These are phyloP conservation scores for Formicarius rufipectus DNA, from an alignment of 2,113 vertebrate genomes.

Conservation along the genomic window DNA sequence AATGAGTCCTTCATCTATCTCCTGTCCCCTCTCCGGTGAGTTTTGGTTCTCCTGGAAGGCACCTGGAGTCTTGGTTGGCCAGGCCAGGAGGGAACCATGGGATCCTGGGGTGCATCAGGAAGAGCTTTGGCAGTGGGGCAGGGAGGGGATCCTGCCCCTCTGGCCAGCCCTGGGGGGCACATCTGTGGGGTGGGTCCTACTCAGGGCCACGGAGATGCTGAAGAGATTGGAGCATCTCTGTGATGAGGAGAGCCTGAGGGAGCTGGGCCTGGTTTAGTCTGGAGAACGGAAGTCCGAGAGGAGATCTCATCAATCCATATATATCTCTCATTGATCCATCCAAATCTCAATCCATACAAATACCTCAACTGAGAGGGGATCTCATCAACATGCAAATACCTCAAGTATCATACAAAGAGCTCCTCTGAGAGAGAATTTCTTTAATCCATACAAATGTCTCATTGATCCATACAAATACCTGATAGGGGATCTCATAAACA, in stretches of 20 bases:
- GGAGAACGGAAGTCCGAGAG: background rate
- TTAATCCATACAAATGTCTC: background rate
- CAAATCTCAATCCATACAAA: background rate
- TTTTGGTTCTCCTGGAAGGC: background rate
- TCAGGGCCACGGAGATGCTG: background rate
- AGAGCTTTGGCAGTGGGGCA: background rate
- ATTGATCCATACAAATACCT: background rate
- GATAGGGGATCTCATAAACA: background rate
- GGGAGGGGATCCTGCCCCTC: background rate
- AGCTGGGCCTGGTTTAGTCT: background rate
- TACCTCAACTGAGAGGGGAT: no score
- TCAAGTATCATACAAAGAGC: background rate
- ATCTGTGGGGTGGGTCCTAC: background rate
- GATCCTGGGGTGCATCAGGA: background rate
- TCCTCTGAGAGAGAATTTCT: no score
- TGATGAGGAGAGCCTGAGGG: background rate
- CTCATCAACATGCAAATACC: no score
- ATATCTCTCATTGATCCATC: background rate
- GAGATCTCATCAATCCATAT: background rate
- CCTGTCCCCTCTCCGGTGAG: conserved; percentile 91
- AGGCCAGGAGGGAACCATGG: background rate
- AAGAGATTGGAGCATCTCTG: background rate
- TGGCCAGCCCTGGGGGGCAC: background rate
- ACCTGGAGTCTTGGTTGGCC: background rate
- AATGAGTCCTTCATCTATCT: conserved; percentile 93